Percentiles rank a stretch among this genome's conserved stretches.
Evolutionary conservation across 2,113 vertebrate genomes (phyloP).

Genomic region (Phalacrocorax aristotelis): DNA sequence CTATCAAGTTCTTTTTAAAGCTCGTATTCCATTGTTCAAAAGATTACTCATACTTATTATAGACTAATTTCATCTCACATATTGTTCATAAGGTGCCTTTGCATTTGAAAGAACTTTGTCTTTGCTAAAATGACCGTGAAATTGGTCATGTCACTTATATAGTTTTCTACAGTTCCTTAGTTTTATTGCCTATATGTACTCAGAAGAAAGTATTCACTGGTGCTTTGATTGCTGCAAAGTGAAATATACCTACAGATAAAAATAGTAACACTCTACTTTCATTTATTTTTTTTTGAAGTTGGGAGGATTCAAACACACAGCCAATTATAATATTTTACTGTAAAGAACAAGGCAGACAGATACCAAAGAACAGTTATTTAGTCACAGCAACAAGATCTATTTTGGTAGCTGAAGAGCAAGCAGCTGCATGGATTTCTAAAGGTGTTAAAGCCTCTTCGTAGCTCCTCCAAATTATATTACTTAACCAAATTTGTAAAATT

Average conservation of each 20-base stretch:
- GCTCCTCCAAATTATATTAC: not conserved
- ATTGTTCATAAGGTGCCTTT: not conserved
- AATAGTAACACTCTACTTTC: not conserved
- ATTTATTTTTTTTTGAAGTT: not conserved
- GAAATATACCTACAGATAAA: not conserved
- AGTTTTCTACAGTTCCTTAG: not conserved
- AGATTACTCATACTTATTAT: not conserved
- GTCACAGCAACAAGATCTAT: not conserved
- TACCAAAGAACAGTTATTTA: not conserved
- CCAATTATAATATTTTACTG: not conserved
- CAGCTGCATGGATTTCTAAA: not conserved
- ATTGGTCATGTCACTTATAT: not conserved
- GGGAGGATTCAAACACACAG: not conserved
- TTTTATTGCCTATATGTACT: not conserved
- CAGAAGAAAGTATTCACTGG: not conserved
- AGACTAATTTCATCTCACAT: not conserved
- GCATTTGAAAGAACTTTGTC: not conserved
- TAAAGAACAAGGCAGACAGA: not conserved
- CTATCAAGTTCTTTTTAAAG: not conserved
- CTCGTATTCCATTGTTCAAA: not conserved
- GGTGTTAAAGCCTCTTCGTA: not conserved
- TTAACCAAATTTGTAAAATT: not conserved
- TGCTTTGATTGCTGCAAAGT: not conserved
- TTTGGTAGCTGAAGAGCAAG: not conserved
- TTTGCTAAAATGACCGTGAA: not conserved